Evolutionary conservation across 2,888 invertebrate species (phyloP).

Genomic region (Acanthoscelides obtectus): DNA sequence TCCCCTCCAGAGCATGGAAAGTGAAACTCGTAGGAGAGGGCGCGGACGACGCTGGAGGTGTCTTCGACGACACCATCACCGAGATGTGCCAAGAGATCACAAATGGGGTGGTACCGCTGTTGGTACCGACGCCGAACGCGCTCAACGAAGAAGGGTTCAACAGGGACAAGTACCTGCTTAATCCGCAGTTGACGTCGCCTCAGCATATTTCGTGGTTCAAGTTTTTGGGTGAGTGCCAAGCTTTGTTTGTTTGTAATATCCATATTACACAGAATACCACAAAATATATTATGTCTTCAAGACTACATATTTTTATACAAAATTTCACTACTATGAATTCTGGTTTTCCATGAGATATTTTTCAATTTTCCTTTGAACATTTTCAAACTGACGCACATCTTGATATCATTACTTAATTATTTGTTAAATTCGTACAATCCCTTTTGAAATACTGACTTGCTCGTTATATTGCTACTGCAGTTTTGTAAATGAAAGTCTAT

Average conservation of each 20-base stretch:
- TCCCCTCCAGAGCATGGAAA: constrained; percentile 64
- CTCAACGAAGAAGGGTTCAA: constrained; percentile 59
- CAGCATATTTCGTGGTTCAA: constrained; percentile 57
- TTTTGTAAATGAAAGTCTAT: no score
- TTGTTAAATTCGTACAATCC: no score
- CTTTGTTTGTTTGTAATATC: background rate
- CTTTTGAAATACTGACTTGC: no score
- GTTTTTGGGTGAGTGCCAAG: constrained; percentile 51
- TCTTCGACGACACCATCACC: constrained; percentile 65
- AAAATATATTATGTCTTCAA: no score
- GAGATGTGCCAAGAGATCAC: constrained; percentile 64
- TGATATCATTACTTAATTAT: no score
- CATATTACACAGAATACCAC: no score
- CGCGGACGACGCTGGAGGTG: constrained; percentile 65
- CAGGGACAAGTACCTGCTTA: constrained; percentile 57
- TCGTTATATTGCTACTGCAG: no score
- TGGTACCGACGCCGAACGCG: constrained; percentile 60
- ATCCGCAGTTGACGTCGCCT: constrained; percentile 53
- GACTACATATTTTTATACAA: no score
- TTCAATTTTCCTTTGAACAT: no score
- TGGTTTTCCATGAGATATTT: no score
- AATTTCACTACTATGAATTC: no score
- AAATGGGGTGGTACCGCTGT: constrained; percentile 53
- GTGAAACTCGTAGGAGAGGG: constrained; percentile 62
- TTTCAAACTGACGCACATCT: no score